These are phyloP conservation scores for Micromesistius poutassou DNA, from an alignment of 2,797 vertebrate species.

Conservation along the genomic window DNA sequence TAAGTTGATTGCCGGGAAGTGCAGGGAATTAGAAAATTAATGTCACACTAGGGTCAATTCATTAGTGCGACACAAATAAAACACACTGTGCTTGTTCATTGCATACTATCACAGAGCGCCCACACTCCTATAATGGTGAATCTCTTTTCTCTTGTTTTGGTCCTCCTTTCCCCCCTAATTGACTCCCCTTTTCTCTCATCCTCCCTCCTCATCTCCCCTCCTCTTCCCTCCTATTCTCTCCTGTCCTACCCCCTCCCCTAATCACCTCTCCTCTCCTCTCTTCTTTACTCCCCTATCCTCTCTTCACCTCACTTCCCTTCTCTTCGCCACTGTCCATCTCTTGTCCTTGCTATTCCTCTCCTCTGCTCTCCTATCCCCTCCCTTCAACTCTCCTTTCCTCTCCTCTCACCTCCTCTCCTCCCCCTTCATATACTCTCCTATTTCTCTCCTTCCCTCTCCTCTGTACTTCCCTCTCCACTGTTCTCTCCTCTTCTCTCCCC, in stretches of 20 bases:
- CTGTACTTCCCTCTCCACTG: background rate
- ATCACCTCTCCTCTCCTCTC: background rate
- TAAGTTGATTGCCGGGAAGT: conserved; percentile 75
- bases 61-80: conserved; percentile 51
- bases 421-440: background rate
- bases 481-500: background rate
- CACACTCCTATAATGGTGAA: background rate
- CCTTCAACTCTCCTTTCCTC: background rate
- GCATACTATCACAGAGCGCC: conserved; percentile 14
- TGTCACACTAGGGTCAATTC: conserved; percentile 65
- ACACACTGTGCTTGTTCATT: conserved; percentile 24
- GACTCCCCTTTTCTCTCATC: background rate
- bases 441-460: background rate
- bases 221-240: background rate
- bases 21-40: conserved; percentile 75
- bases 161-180: background rate
- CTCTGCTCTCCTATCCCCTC: background rate
- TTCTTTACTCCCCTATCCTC: background rate
- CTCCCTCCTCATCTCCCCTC: background rate
- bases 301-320: conserved; percentile 19
- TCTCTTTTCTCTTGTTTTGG: conserved; percentile 3
- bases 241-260: conserved; percentile 18
- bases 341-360: background rate
- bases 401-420: conserved; percentile 25
- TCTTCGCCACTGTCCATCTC: background rate